Percentiles rank a stretch among this genome's conserved stretches.
These are phyloP conservation scores for Brachylomia viminalis DNA, from an alignment of 2,888 invertebrate species.

Conservation along the genomic window DNA sequence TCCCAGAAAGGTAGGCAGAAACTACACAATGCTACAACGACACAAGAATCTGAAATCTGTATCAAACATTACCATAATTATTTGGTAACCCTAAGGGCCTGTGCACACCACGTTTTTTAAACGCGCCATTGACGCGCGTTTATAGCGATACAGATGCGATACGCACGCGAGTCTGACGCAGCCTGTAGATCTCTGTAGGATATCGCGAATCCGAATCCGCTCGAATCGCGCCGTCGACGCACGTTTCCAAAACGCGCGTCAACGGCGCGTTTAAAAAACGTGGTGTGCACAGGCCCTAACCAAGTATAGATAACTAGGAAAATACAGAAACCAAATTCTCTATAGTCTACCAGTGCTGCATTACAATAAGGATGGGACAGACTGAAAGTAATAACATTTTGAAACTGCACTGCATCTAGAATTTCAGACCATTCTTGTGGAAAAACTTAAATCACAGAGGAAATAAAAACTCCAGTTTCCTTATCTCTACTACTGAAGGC, in stretches of 20 bases:
- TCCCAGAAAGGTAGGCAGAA: neutral
- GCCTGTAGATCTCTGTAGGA: too few species aligned
- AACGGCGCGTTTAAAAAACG: too few species aligned
- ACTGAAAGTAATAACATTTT: neutral
- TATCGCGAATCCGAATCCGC: too few species aligned
- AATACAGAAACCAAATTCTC: neutral
- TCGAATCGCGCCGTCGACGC: too few species aligned
- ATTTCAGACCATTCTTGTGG: neutral
- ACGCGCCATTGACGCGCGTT: too few species aligned
- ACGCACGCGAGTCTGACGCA: too few species aligned
- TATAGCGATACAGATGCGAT: too few species aligned
- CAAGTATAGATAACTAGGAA: neutral
- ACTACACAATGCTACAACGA: neutral
- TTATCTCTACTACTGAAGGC: constrained; percentile 22
- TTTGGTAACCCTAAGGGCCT: neutral
- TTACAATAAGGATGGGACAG: too few species aligned
- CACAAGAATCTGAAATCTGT: neutral
- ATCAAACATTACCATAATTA: neutral
- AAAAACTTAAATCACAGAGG: neutral
- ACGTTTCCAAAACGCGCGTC: too few species aligned
- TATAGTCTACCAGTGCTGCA: neutral
- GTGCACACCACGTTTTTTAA: too few species aligned
- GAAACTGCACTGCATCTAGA: neutral
- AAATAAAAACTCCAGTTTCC: constrained; percentile 34
- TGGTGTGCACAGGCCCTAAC: too few species aligned